Evolutionary conservation across 2,113 vertebrate genomes (phyloP).

Genomic region (Channa argus): DNA sequence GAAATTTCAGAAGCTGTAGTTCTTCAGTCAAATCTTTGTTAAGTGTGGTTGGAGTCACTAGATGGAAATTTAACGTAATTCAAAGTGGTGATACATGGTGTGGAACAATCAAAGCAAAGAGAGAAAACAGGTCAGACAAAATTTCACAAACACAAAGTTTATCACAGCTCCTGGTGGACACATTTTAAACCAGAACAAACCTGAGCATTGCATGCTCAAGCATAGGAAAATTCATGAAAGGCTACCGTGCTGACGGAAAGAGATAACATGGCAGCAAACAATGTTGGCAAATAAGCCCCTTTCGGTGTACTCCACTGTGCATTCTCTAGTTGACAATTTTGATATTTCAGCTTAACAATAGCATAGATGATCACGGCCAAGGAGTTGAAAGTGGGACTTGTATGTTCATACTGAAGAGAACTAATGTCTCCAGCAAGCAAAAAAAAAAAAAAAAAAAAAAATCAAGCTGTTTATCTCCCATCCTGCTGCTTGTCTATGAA

Average conservation of each 20-base stretch:
- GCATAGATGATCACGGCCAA: constrained; percentile 49
- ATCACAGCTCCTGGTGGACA: constrained; percentile 16
- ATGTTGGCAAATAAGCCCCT: constrained; percentile 10
- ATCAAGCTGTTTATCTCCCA: constrained; percentile 44
- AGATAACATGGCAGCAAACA: constrained; percentile 22
- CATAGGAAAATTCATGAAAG: constrained; percentile 6
- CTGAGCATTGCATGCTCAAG: neutral
- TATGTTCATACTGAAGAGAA: constrained; percentile 41
- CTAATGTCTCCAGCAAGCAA: constrained; percentile 31
- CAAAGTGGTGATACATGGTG: neutral
- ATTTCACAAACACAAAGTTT: no score
- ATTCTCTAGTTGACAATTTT: constrained; percentile 20
- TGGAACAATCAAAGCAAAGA: neutral
- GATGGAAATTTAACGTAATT: neutral
- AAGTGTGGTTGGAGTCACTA: neutral
- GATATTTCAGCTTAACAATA: constrained; percentile 42
- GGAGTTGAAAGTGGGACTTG: constrained; percentile 38
- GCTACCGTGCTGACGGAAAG: constrained; percentile 11
- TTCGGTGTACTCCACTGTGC: neutral
- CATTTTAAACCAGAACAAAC: constrained; percentile 14
- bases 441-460: constrained; percentile 50
- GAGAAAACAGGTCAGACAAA: constrained; percentile 10
- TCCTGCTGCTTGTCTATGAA: constrained; percentile 22
- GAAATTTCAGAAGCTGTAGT: neutral
- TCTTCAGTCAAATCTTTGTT: neutral